Evolutionary conservation across 2,797 vertebrate species (phyloP).

Genomic region (Pantherophis alleghaniensis): DNA sequence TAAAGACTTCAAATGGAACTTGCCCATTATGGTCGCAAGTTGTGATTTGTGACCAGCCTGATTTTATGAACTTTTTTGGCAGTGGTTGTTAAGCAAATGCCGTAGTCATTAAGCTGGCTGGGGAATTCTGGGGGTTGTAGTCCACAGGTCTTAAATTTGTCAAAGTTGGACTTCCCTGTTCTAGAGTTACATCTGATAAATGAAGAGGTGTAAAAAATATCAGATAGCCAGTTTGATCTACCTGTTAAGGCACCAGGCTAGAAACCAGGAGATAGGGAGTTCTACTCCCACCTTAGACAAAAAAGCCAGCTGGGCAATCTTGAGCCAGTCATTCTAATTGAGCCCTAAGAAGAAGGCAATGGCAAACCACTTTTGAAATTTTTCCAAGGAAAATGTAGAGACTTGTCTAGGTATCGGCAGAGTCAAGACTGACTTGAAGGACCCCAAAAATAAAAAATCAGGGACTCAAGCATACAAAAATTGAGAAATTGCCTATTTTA

Average conservation of each 20-base stretch:
- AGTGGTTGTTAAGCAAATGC: neutral
- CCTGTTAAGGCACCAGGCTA: neutral
- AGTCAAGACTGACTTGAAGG: neutral
- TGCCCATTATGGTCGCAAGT: neutral
- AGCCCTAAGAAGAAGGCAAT: neutral
- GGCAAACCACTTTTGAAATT: neutral
- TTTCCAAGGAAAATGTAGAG: neutral
- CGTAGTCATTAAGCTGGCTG: neutral
- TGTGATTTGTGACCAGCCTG: neutral
- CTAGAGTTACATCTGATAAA: neutral
- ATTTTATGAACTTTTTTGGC: neutral
- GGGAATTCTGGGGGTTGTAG: neutral
- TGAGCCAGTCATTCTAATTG: neutral
- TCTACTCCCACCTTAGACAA: neutral
- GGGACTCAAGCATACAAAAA: neutral
- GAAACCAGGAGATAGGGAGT: neutral
- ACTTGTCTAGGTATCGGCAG: neutral
- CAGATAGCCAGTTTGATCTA: neutral
- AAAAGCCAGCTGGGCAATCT: neutral
- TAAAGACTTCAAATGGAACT: neutral
- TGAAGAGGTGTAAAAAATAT: neutral
- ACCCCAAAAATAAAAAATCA: neutral
- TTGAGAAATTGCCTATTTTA: slow-evolving; percentile 17
- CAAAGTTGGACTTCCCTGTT: neutral
- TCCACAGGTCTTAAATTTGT: neutral